Evolutionary conservation across 1,140 invertebrate species (phyloP), one percentile per base, ranked within the genome.

Genomic region (Metaphire vulgaris): DNA sequence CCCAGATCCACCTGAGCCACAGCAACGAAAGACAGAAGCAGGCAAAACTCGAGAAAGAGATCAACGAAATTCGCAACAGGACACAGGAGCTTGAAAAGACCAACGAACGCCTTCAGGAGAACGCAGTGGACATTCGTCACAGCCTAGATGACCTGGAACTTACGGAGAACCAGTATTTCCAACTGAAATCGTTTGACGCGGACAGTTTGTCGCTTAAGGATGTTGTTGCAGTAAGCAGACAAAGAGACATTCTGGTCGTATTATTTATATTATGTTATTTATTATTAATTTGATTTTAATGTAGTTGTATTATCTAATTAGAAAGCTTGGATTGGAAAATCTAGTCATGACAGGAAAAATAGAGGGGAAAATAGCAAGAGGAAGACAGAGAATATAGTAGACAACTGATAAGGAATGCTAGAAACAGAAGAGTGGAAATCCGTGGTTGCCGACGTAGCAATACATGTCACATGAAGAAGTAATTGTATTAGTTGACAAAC

Each of bases 71-170:
- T 33, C 74, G 83, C 33, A 77, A 80, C 33, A 79, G 82, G 76
- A 85, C 86, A 76, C 80, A 81, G 32, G 80, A 87, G 72, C 78
- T 87, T 28, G 86, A 87, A 81, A 77, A 74, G n/a, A 81, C 82
- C 28, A 86, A 87, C 82, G 82, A 85, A 76, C 81, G 80, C 30
- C 79, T 87, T 30, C 81, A 81, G 78, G 83, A 85, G 78, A 83
- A 83, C 75, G 83, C 85, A 65, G 82, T 81, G 21, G 82, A 86
- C 78, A 82, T 87, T 2, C 76, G 82, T 33, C 78, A 79, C 70
- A 82, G 80, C 34, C 77, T 85, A 69, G 69, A 78, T 33, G 82
- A 85, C 80, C 73, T 86, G 29, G 80, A 80, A n/a, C 70, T 86
- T 32, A 82, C 82, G 31, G 84, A 87, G 77, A 82, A 85, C 67